Conservation (phyloP, 2,113 vertebrate genomes). For the Malurus cyaneus region DNA sequence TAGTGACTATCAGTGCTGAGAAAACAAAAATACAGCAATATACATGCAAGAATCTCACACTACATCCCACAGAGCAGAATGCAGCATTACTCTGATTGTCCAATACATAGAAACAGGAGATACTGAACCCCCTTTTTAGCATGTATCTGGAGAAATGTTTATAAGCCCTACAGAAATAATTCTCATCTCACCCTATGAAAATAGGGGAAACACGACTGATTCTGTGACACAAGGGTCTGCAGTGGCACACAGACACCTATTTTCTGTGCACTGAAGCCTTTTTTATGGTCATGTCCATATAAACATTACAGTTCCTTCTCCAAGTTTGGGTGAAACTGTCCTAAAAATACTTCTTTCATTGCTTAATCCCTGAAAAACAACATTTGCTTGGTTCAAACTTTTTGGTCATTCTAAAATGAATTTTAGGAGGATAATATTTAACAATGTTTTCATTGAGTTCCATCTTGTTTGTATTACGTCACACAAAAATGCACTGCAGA, state of each 20-base stretch:
- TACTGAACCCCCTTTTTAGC: background rate
- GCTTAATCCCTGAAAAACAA: background rate
- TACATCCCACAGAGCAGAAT: background rate
- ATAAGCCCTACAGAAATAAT: background rate
- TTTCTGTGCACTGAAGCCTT: background rate
- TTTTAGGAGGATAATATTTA: background rate
- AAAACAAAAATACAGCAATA: background rate
- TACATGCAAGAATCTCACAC: background rate
- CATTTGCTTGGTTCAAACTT: background rate
- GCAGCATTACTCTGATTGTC: background rate
- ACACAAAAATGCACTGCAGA: background rate
- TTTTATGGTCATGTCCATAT: background rate
- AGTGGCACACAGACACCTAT: rapidly evolving
- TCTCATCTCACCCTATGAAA: background rate
- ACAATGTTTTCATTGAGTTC: background rate
- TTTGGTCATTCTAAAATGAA: background rate
- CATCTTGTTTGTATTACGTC: background rate
- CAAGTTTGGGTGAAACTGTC: background rate
- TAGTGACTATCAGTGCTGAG: background rate
- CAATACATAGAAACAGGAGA: background rate
- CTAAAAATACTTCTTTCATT: background rate
- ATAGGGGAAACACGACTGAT: background rate
- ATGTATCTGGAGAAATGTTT: background rate
- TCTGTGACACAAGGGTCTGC: background rate
- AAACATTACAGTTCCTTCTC: background rate